Evolutionary conservation across 2,888 invertebrate species (phyloP), one percentile per base, ranked within the genome.

Genomic region (Ariolimax columbianus): DNA sequence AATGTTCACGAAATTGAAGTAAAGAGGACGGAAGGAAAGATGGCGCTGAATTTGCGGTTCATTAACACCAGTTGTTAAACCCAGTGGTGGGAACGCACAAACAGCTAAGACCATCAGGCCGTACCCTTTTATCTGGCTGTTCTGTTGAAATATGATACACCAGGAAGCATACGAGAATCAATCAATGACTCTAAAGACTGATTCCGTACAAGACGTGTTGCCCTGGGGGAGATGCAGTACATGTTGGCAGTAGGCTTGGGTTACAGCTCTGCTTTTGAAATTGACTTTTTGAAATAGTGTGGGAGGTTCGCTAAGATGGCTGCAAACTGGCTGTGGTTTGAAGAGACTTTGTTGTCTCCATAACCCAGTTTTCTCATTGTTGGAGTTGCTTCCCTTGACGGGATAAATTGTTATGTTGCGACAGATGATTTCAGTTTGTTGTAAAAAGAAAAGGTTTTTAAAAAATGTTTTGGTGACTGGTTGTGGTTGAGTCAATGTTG

Each of bases 361-460:
- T 66, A 66, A 66, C 66, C 66, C 33, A 66, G 66, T 66, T 66
- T 66, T 66, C 66, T 66, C 66, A 63, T 66, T 33, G 33, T 66
- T 66, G 17, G 0, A 33, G 66, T 66, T 66, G 14, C 66, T 66
- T 66, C 30, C 66, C 66, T 33, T 30, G 30, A n/a, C 33, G 66
- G 6, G 33, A 30, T 33, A 66, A n/a, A 33, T 63, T 66, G 66
- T 33, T 23, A 40, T 26, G 19, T 26, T 36, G 40, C 6, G 6
- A 26, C 23, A 72, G 38, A 23, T 72, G 6, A n/a, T 72, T 40
- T 4, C 11, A 38, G 38, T 68, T n/a, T n/a, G n/a, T n/a, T 33
- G 33, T 68, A 47, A 47, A 17, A 17, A 47, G 47, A 47, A 17
- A 17, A 30, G 66, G 33, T 33, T 66, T 66, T 66, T n/a, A n/a